phyloP scores from a whole-genome alignment of 2,888 invertebrate genomes.

The Linyphia triangularis region DNA sequence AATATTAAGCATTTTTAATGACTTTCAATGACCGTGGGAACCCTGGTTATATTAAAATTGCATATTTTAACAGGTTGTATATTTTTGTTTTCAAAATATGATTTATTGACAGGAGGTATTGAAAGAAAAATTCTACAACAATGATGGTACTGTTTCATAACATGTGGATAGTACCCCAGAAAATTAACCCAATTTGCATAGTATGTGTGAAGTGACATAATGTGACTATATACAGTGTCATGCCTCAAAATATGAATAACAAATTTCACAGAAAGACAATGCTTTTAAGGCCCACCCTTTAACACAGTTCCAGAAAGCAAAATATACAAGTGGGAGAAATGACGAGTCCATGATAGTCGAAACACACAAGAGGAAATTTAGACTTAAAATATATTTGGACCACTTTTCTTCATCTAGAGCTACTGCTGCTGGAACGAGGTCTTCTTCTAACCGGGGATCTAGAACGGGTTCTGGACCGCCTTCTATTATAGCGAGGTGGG shows the following conservation, averaged over 20 bases:
- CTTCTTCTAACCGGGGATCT: slow-evolving; percentile 60
- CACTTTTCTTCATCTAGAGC: slow-evolving; percentile 61
- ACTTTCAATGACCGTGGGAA: no score
- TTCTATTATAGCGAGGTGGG: slow-evolving; percentile 68
- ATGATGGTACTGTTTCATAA: no score
- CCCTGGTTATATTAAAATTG: no score
- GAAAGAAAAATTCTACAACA: no score
- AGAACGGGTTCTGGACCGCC: slow-evolving; percentile 65
- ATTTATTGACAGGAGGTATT: no score
- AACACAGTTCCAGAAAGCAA: neutral
- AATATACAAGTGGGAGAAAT: neutral
- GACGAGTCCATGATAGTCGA: neutral
- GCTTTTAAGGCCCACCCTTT: neutral
- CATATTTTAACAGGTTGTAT: no score
- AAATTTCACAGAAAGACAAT: neutral
- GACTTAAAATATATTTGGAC: neutral
- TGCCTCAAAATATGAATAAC: neutral
- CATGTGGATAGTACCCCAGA: no score
- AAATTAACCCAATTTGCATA: neutral
- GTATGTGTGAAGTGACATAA: neutral
- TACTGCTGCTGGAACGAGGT: slow-evolving; percentile 67
- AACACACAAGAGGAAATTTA: neutral
- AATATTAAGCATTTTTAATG: no score
- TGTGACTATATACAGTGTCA: neutral
- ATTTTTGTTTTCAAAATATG: no score